phyloP scores from a whole-genome alignment of 2,113 vertebrate species.

The Dicerorhinus sumatrensis region DNA sequence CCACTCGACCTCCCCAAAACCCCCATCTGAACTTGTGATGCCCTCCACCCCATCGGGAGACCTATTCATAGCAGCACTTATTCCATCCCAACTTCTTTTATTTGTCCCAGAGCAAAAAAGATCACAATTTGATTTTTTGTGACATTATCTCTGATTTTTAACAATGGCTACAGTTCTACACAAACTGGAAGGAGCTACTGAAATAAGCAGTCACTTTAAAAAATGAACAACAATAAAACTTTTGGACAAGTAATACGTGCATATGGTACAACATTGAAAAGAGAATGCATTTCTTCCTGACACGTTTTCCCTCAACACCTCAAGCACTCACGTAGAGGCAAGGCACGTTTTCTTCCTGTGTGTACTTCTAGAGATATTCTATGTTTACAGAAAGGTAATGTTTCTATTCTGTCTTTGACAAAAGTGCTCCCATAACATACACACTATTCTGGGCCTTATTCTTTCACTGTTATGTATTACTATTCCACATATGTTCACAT shows the following conservation, averaged over 20 bases:
- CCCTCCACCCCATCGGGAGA: background rate
- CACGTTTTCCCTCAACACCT: background rate
- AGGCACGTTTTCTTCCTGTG: background rate
- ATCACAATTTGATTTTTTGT: background rate
- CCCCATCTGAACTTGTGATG: background rate
- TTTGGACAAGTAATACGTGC: background rate
- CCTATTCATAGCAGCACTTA: background rate
- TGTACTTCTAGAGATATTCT: background rate
- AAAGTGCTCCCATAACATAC: background rate
- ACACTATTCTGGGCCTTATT: background rate
- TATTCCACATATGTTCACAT: background rate
- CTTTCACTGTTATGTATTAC: background rate
- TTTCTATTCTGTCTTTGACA: background rate
- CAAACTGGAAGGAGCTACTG: background rate
- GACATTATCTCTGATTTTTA: background rate
- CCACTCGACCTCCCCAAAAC: fast-evolving
- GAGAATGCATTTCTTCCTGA: background rate
- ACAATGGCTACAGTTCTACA: background rate
- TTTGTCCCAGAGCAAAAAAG: background rate
- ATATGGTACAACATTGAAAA: background rate
- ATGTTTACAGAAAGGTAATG: background rate
- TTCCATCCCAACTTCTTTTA: background rate
- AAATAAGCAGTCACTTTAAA: background rate
- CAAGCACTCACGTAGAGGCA: background rate
- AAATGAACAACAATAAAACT: background rate